Base-by-base conservation (phyloP, 1,140 invertebrate genomes). In the Megathymus violae region DNA sequence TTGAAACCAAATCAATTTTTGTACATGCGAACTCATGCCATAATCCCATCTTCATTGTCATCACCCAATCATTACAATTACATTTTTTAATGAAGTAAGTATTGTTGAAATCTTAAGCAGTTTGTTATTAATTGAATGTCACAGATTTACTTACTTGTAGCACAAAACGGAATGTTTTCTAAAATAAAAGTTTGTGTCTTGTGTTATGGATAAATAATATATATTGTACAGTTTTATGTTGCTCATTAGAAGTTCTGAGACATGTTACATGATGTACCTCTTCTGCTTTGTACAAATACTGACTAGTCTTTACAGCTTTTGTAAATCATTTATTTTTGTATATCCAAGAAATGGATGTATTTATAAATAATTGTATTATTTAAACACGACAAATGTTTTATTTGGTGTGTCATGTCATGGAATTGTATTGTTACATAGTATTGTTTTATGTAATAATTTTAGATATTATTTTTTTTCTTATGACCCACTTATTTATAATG, bases 341-440 rank as follows among this genome's bases (percentile, higher is more conserved):
- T 56, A 16, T 56, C 52, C 52, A 56, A 56, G 27, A 2, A 44
- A 31, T 31, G 52, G 40, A 56, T 56, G 40, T 44, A 44, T 44
- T 56, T 44, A 56, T 34, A 43, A 56, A 44, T 56, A 44, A 25
- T 19, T 43, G 14, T 43, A 44, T 56, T 27, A 56, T 56, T 56
- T n/a, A 13, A 19, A 52, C 65, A 63, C 59, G 61, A 68, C 65
- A 68, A 61, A 47, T 52, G 36, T 46, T 51, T 36, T 54, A 31
- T 31, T 17, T 14, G 25, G 62, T 60, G 63, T 69, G 64, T 69
- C 67, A 69, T 56, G 61, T 61, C n/a, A n/a, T n/a, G n/a, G n/a
- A n/a, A n/a, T 59, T 67, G 61, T 67, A 62, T 62, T 61, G 47
- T 56, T 69, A 56, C 13, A 27, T 69, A 64, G 62, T 64, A 62